Base-by-base conservation (phyloP, 2,113 vertebrate species). In the Tapirus terrestris region DNA sequence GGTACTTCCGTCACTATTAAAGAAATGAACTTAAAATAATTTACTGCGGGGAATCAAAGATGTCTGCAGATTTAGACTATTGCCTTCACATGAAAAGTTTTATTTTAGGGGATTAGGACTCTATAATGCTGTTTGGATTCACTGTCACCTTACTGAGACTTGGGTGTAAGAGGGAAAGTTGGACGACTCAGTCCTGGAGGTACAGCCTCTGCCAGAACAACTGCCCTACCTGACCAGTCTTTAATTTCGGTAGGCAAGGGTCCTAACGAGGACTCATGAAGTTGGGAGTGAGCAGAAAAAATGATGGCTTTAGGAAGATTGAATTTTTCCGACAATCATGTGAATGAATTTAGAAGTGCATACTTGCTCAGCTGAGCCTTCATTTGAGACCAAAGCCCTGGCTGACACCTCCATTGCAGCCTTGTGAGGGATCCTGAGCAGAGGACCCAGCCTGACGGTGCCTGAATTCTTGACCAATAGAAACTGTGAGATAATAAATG, bases 21-120 rank as follows among this genome's bases (percentile, higher is more conserved):
- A 89, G 5, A 80, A 83, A 92, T 65, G 14, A 58, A 85, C 43
- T 90, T 63, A 70, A 91, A 77, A 76, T 82, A 48, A 94, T 48
- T 96, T 56, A 87, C 85, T 70, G 27, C 67, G 43, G 29, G 11
- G 43, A 76, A 83, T 79, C 8, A 29, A 90, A 77, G 56, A 11
- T 33, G 79, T 68, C 67, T 92, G 80, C n/a, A 31, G 29, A 18
- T 85, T 36, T 65, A 85, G 31, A 77, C 9, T 53, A 6, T 39
- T 27, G 21, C 9, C 10, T 84, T 43, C 80, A 91, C 31, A 61
- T 61, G 14, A 63, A 61, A 75, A 31, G 1, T 43, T 60, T 89
- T 60, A 5, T 70, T 79, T 63, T 16, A 2, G 14, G 14, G 21
- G 1, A 14, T 48, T 87, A 11, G 11, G 31, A 67, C 48, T 67